phyloP scores from a whole-genome alignment of 1,140 invertebrate genomes.

The Anagrus nilaparvatae region DNA sequence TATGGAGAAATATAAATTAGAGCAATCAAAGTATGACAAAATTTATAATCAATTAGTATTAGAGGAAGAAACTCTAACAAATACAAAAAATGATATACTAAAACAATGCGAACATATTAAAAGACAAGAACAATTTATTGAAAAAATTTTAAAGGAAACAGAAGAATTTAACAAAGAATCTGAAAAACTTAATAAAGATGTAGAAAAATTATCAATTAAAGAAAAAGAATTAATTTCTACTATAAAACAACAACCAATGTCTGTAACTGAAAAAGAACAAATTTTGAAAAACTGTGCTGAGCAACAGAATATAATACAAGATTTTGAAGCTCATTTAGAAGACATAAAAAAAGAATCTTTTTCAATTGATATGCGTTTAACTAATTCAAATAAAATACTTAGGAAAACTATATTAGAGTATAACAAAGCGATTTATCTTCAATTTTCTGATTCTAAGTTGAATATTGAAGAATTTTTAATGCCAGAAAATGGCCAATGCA shows the following conservation, averaged over 20 bases:
- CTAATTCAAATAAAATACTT: conserved; percentile 22
- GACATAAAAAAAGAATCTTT: conserved; percentile 30
- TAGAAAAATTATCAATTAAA: conserved; percentile 12
- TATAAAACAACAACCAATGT: conserved; percentile 28
- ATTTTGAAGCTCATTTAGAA: conserved; percentile 26
- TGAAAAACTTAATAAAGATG: conserved; percentile 13
- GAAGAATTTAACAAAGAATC: conserved; percentile 19
- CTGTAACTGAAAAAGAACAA: conserved; percentile 21
- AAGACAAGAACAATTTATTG: conserved; percentile 17
- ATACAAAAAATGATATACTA: conserved; percentile 14
- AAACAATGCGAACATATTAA: conserved; percentile 15
- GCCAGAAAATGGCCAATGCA: conserved; percentile 23
- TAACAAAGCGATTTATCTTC: conserved; percentile 27
- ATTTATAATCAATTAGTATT: too few species aligned
- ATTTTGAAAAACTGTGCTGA: conserved; percentile 23
- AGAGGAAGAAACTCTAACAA: conserved; percentile 15
- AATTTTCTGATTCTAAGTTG: conserved; percentile 16
- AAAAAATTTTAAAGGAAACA: conserved; percentile 16
- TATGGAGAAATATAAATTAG: conserved; percentile 11
- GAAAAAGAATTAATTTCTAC: conserved; percentile 18
- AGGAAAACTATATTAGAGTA: conserved; percentile 25
- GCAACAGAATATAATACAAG: conserved; percentile 21
- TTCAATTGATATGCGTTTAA: conserved; percentile 26
- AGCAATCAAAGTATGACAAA: conserved; percentile 12
- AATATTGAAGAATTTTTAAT: conserved; percentile 25